phyloP scores from a whole-genome alignment of 1,140 invertebrate genomes.

The Eufriesea mexicana region DNA sequence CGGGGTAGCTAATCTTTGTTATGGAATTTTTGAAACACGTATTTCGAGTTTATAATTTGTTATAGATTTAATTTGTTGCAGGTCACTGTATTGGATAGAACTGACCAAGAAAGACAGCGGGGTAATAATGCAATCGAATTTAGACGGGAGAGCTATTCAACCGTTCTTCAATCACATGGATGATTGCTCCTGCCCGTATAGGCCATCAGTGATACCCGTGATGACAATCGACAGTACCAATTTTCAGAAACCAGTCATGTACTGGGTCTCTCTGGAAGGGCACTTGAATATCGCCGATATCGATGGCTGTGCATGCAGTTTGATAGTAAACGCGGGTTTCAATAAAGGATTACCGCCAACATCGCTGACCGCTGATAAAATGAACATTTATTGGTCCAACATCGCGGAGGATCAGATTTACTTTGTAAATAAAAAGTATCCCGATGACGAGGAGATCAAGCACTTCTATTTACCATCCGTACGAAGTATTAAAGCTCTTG shows the following conservation, averaged over 20 bases:
- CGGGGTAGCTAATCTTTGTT: slow-evolving; percentile 81
- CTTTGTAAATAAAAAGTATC: slow-evolving; percentile 84
- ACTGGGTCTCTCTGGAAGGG: slow-evolving; percentile 85
- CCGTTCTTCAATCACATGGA: slow-evolving; percentile 84
- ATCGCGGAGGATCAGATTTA: slow-evolving; percentile 85
- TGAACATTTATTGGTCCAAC: slow-evolving; percentile 88
- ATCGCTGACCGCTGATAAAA: slow-evolving; percentile 86
- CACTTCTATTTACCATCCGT: slow-evolving; percentile 70
- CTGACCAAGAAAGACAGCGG: slow-evolving; percentile 81
- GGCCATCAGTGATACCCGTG: slow-evolving; percentile 84
- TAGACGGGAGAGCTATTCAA: slow-evolving; percentile 83
- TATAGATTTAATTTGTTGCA: slow-evolving; percentile 67
- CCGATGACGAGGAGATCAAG: slow-evolving; percentile 65
- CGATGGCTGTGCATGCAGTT: slow-evolving; percentile 86
- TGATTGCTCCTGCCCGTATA: slow-evolving; percentile 77
- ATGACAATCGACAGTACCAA: slow-evolving; percentile 87
- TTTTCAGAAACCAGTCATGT: slow-evolving; percentile 83
- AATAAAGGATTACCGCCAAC: slow-evolving; percentile 82
- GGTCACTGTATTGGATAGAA: slow-evolving; percentile 89
- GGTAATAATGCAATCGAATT: slow-evolving; percentile 85
- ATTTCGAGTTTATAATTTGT: background rate
- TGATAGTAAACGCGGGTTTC: slow-evolving; percentile 82
- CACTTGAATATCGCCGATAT: slow-evolving; percentile 86
- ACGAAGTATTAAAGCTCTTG: slow-evolving; percentile 86
- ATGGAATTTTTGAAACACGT: too few relatives aligned